Evolutionary conservation across 2,113 vertebrate genomes (phyloP).

Genomic region (Mugil cephalus): DNA sequence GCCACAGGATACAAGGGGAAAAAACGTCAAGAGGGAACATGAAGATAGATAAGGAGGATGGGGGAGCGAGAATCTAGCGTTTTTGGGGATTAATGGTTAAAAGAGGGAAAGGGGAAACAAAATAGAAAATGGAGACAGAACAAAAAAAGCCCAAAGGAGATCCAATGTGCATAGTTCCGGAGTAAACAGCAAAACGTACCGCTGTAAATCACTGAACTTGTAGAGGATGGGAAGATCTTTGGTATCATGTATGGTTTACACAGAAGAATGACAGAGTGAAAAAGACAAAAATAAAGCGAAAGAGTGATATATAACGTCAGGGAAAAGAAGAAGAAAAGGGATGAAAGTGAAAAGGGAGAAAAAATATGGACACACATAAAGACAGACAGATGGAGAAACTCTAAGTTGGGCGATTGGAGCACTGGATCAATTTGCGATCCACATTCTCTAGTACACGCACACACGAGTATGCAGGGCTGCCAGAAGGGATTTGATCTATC

Average conservation of each 20-base stretch:
- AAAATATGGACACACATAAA: conserved; percentile 38
- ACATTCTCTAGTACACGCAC: neutral
- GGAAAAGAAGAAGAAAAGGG: conserved; percentile 3
- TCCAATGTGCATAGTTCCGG: conserved; percentile 22
- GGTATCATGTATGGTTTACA: conserved; percentile 6
- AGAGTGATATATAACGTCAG: conserved; percentile 11
- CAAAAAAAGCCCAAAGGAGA: conserved; percentile 14
- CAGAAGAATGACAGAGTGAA: neutral
- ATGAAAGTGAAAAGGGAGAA: conserved; percentile 3
- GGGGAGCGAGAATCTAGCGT: conserved; percentile 10
- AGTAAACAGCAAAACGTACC: conserved; percentile 48
- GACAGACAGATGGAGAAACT: conserved; percentile 45
- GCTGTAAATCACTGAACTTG: conserved; percentile 43
- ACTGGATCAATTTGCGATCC: neutral
- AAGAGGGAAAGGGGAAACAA: neutral
- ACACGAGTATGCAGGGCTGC: neutral
- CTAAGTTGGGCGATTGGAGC: conserved; percentile 13
- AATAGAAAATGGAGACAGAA: conserved; percentile 13
- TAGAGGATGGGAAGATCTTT: conserved; percentile 16
- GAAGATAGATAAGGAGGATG: conserved; percentile 33
- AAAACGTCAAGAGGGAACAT: conserved; percentile 21
- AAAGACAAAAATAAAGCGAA: conserved; percentile 4
- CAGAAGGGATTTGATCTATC: conserved; percentile 12
- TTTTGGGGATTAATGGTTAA: conserved; percentile 19
- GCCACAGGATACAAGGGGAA: neutral